phyloP scores from a whole-genome alignment of 2,113 vertebrate genomes.

The Caracal caracal region DNA sequence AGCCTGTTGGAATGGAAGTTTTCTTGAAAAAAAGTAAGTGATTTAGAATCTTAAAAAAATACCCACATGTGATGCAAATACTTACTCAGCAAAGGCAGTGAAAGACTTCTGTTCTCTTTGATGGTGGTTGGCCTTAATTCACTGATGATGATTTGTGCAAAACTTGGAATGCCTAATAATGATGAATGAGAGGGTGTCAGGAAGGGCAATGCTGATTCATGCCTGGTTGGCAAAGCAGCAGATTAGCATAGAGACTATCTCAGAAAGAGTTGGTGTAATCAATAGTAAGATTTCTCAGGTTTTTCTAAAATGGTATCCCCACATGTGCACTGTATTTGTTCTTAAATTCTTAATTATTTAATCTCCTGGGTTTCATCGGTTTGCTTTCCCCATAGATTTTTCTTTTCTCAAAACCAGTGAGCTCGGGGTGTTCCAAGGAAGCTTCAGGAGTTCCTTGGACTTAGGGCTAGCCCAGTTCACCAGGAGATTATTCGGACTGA shows the following conservation, averaged over 20 bases:
- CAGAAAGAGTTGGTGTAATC: not conserved
- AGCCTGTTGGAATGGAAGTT: constrained; percentile 98
- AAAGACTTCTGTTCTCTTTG: not conserved
- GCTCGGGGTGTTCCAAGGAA: not conserved
- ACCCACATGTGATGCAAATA: not conserved
- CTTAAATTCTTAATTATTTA: constrained; percentile 23
- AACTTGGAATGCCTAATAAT: not conserved
- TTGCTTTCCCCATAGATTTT: not conserved
- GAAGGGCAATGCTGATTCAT: not conserved
- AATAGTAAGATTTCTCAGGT: not conserved
- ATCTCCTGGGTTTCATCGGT: not conserved
- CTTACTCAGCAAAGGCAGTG: not conserved
- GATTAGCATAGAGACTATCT: not conserved
- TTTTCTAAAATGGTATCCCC: not conserved
- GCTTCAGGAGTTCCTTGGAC: not conserved
- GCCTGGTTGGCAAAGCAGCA: constrained; percentile 7
- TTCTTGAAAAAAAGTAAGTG: constrained; percentile 97
- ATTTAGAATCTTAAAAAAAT: constrained; percentile 36
- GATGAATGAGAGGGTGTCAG: not conserved
- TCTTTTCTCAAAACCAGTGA: not conserved
- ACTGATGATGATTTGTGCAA: constrained; percentile 9
- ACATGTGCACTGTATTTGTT: not conserved
- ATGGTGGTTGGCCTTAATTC: constrained; percentile 19
- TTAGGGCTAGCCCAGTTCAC: not conserved
- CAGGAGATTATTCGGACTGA: not conserved